These are phyloP conservation scores for Actinemys pallida DNA, from an alignment of 2,113 vertebrate species.

Conservation along the genomic window DNA sequence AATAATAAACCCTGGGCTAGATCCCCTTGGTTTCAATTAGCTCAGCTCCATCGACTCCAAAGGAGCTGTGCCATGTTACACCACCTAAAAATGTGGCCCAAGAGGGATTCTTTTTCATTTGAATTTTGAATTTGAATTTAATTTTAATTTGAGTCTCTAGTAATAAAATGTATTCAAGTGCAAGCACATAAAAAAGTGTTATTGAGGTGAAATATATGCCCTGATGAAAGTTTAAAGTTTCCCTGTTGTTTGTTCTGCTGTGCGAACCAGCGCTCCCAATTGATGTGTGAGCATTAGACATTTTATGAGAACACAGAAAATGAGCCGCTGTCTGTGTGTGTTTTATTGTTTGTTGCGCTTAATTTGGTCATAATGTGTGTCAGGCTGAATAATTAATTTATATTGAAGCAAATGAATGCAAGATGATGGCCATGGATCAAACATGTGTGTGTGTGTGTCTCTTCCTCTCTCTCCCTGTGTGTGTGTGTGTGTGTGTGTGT, in stretches of 20 bases:
- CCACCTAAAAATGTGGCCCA: constrained; percentile 31
- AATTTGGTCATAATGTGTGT: fast-evolving
- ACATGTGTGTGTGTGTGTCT: background rate
- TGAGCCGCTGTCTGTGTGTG: background rate
- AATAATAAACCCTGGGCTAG: constrained; percentile 3
- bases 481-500: background rate
- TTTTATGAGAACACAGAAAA: background rate
- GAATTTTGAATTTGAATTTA: too few relatives aligned
- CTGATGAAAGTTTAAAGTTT: constrained; percentile 6
- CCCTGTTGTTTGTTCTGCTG: background rate
- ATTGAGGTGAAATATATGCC: background rate
- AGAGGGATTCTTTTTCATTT: background rate
- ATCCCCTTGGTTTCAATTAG: constrained; percentile 12
- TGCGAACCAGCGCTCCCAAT: background rate
- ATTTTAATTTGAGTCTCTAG: background rate
- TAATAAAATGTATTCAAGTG: background rate
- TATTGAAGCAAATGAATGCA: background rate
- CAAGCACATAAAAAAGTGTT: background rate
- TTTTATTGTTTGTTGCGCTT: background rate
- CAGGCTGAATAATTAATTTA: background rate
- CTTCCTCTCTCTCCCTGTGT: too few relatives aligned
- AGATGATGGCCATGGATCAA: background rate
- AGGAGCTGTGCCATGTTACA: constrained; percentile 2
- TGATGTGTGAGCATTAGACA: fast-evolving
- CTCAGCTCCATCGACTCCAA: background rate